Percentiles rank a stretch among this genome's conserved stretches.
Evolutionary conservation across 2,113 vertebrate genomes (phyloP).

Genomic region (Corythaixoides concolor): DNA sequence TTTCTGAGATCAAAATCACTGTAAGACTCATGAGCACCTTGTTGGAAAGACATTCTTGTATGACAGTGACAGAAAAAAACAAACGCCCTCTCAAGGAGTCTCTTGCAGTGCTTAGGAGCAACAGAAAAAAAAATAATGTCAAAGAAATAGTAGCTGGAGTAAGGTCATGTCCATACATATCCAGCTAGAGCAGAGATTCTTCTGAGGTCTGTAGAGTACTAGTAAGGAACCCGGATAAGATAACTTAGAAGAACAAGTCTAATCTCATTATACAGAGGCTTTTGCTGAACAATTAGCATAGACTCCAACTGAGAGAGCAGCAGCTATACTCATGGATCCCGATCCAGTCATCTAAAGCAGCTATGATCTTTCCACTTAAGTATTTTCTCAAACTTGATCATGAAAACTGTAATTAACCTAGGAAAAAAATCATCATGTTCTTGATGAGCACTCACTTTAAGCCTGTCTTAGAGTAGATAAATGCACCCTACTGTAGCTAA

Average conservation of each 20-base stretch:
- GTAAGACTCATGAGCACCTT: not conserved
- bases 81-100: not conserved
- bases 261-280: not conserved
- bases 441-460: not conserved
- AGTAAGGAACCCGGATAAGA: not conserved
- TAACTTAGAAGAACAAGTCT: not conserved
- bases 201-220: not conserved
- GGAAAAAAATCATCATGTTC: not conserved
- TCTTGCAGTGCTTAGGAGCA: not conserved
- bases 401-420: not conserved
- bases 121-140: not conserved
- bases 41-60: not conserved
- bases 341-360: not conserved
- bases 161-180: not conserved
- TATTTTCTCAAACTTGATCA: not conserved
- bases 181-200: not conserved
- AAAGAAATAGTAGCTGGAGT: not conserved
- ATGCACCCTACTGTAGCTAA: not conserved
- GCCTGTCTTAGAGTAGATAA: not conserved
- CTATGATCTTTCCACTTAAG: not conserved
- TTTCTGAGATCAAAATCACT: not conserved
- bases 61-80: not conserved
- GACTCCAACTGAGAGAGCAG: not conserved
- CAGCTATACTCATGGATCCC: not conserved
- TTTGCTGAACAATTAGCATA: not conserved